Evolutionary conservation across 2,888 invertebrate species (phyloP), one percentile per base, ranked within the genome.

Genomic region (Choristoneura rosaceana): DNA sequence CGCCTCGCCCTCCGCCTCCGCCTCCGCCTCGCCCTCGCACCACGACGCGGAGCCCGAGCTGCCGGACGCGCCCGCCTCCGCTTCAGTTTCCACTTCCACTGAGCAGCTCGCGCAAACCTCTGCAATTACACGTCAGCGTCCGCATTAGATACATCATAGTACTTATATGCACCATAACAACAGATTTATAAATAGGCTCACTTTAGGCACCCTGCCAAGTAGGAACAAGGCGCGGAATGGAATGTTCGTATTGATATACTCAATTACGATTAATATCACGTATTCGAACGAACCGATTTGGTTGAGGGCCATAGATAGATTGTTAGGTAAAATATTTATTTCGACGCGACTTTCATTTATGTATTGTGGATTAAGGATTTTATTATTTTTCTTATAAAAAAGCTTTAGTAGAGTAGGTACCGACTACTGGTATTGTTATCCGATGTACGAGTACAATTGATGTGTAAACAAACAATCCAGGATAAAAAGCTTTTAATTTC

Each of bases 21-120:
- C 90, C 69, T 92, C 95, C 41, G 86, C 92, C 47, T 92, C 94
- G 59, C 94, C 95, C 74, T 95, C 95, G 76, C 95, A 95, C 94
- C 90, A 94, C 78, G 87, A 95, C 86, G 83, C 92, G 81, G 84
- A 94, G 80, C 94, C 95, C 70, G 93, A 92, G 82, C 93, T 94
- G 76, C 87, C 90, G 5, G 91, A 91, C 33, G 86, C 89, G 68
- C 91, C 94, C 64, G 87, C 93, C 64, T 87, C 89, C 62, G 85
- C 87, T 77, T 92, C 95, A 80, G 88, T 93, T 87, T 86, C 94
- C 83, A 87, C 94, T 77, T 93, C 94, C 77, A 92, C 92, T 33
- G 93, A 93, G 79, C 92, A 91, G 83, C 84, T 93, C 80, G 87
- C 90, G 85, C 94, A 92, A 76, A 91, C 89, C 78, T 93, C 93